These are phyloP conservation scores for Nasonia oneida DNA, from an alignment of 2,888 invertebrate species.

Conservation along the genomic window DNA sequence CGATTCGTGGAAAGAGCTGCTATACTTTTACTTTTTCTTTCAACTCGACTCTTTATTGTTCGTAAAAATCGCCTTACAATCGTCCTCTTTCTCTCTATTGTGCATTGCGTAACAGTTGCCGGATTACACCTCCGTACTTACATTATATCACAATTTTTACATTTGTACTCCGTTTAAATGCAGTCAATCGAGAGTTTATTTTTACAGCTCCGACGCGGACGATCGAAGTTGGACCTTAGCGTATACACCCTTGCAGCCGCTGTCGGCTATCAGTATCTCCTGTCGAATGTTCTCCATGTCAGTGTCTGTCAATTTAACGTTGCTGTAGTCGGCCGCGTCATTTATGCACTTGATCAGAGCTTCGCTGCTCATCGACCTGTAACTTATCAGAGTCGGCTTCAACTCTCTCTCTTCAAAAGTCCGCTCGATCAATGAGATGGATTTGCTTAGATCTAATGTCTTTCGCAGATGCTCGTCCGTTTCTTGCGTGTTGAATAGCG, in stretches of 20 bases:
- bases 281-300: constrained; percentile 67
- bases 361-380: constrained; percentile 66
- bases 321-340: constrained; percentile 66
- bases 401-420: constrained; percentile 62
- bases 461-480: constrained; percentile 63
- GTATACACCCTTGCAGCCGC: constrained; percentile 75
- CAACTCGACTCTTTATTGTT: not conserved
- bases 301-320: constrained; percentile 65
- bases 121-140: not conserved
- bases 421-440: constrained; percentile 62
- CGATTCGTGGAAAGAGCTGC: not conserved
- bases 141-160: constrained; percentile 10
- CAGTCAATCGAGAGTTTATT: not conserved
- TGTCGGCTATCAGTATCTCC: constrained; percentile 66
- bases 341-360: constrained; percentile 71
- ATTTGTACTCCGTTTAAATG: constrained; percentile 16
- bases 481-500: constrained; percentile 71
- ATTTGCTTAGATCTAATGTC: constrained; percentile 65
- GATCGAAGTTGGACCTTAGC: constrained; percentile 70
- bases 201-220: constrained; percentile 13
- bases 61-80: not conserved
- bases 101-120: not conserved
- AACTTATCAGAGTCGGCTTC: constrained; percentile 66
- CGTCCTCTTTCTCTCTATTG: not conserved
- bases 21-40: not conserved